Conservation (phyloP, 2,888 invertebrate species). For the Acanthosepion pharaonis region DNA sequence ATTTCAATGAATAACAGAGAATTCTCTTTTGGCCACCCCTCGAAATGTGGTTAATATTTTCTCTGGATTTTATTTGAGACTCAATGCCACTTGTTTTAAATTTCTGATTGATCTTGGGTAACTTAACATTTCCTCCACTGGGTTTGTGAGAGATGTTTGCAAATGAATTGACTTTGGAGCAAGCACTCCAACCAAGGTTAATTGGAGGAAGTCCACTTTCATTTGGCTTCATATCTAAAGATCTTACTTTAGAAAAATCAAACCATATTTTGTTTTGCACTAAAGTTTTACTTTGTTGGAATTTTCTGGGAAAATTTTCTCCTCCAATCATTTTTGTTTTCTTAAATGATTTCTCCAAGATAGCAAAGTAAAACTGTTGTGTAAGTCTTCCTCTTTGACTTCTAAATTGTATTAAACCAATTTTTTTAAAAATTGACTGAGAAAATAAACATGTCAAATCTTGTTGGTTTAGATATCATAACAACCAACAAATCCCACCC, state of each 20-base stretch:
- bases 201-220: conserved; percentile 56
- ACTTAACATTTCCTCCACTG: conserved; percentile 83
- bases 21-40: neutral
- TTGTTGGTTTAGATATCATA: neutral
- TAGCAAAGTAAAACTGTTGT: neutral
- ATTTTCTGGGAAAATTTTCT: neutral
- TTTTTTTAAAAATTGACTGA: neutral
- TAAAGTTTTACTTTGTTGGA: conserved; percentile 33
- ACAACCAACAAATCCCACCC: neutral
- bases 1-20: conserved; percentile 47
- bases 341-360: neutral
- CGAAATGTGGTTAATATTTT: neutral
- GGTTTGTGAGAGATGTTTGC: conserved; percentile 88
- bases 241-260: neutral
- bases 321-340: neutral
- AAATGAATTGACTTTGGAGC: conserved; percentile 86
- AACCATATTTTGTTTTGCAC: neutral
- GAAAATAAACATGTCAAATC: neutral
- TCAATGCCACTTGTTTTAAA: neutral
- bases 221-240: neutral
- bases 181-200: conserved; percentile 52
- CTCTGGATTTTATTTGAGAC: neutral
- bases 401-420: neutral
- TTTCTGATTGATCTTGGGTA: neutral
- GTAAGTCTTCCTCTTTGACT: neutral